A percentile compares a stretch with the other conserved stretches of the same genome.
Evolutionary conservation across 2,888 invertebrate species (phyloP).

Genomic region (Halictus ligatus): DNA sequence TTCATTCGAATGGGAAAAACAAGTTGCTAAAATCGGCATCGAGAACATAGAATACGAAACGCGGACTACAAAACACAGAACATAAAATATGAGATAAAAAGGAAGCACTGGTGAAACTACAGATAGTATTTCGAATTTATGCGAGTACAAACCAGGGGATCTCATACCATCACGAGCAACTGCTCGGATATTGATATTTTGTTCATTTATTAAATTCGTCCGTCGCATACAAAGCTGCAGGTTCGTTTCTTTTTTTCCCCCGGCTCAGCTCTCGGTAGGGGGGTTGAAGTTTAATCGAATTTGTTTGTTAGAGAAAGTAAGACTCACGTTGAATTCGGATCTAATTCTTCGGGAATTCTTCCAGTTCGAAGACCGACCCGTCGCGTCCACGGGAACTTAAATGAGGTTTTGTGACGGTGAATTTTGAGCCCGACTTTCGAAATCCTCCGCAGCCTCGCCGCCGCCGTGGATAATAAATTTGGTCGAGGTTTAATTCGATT

Average conservation of each 20-base stretch:
- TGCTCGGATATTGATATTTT: not conserved
- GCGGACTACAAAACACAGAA: too few relatives aligned
- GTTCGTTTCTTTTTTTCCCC: not conserved
- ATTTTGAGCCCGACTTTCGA: not conserved
- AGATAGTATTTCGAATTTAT: not conserved
- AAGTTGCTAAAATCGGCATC: too few relatives aligned
- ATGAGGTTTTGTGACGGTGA: conserved; percentile 6
- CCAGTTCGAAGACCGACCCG: not conserved
- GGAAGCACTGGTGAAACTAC: not conserved
- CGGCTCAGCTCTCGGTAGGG: not conserved
- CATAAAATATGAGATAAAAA: not conserved
- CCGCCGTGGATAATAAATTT: not conserved
- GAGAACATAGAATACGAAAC: not conserved
- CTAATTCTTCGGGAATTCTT: conserved; percentile 6
- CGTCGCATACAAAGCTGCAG: not conserved
- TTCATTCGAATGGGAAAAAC: too few relatives aligned
- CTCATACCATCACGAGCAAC: not conserved
- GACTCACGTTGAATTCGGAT: not conserved
- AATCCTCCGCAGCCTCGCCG: not conserved
- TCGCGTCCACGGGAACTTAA: not conserved
- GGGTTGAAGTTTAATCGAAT: not conserved
- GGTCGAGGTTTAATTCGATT: conserved; percentile 9
- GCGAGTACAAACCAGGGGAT: not conserved
- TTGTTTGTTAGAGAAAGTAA: not conserved
- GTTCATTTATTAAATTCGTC: not conserved